Percentiles rank a stretch among this genome's conserved stretches.
phyloP scores from a whole-genome alignment of 2,888 invertebrate species.

The Eudemis profundana region DNA sequence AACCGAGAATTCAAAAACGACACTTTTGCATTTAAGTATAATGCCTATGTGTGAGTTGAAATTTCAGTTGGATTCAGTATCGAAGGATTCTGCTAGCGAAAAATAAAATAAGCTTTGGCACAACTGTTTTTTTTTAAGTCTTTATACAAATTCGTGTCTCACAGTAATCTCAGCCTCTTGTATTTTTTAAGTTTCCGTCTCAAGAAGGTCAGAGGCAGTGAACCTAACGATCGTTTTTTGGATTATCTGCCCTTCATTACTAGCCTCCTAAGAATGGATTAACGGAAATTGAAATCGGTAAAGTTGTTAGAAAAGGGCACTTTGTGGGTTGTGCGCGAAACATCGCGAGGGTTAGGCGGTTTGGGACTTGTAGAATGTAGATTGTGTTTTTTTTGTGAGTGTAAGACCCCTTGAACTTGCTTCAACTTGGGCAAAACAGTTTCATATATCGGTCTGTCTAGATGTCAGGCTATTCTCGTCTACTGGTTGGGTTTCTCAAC shows the following conservation, averaged over 20 bases:
- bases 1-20: too few species aligned
- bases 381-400: too few species aligned
- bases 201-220: neutral
- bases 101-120: too few species aligned
- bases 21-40: too few species aligned
- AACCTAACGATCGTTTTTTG: constrained; percentile 3
- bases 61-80: neutral
- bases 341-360: neutral
- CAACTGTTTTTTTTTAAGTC: too few species aligned
- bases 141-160: neutral
- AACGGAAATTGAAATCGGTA: constrained; percentile 22
- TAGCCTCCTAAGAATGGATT: constrained; percentile 10
- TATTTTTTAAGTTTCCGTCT: neutral
- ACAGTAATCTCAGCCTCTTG: neutral
- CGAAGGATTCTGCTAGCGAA: too few species aligned
- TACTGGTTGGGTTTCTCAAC: too few species aligned
- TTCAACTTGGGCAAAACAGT: too few species aligned
- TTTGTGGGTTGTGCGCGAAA: neutral
- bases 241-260: constrained; percentile 13
- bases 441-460: too few species aligned
- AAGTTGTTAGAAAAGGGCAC: constrained; percentile 18
- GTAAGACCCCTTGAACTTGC: too few species aligned
- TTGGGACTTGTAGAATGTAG: neutral
- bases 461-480: too few species aligned
- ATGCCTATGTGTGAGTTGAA: too few species aligned